A percentile compares a stretch with the other conserved stretches of the same genome.
These are phyloP conservation scores for Mactra quadrangularis DNA, from an alignment of 1,140 invertebrate genomes.

Conservation along the genomic window DNA sequence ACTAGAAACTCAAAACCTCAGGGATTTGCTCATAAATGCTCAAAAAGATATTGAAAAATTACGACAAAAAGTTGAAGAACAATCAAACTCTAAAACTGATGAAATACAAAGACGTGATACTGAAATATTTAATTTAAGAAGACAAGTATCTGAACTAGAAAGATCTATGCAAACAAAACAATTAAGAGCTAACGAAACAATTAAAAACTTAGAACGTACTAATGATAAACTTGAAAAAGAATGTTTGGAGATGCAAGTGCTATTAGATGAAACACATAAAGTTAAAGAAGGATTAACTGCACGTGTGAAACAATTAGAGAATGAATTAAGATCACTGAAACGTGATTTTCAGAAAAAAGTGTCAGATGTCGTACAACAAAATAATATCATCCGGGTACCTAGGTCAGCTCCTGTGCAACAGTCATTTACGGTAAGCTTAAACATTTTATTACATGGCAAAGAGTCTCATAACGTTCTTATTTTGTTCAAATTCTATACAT, in stretches of 20 bases:
- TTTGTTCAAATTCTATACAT: too few species aligned
- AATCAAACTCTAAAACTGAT: constrained; percentile 71
- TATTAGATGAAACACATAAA: constrained; percentile 76
- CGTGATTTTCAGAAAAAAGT: constrained; percentile 75
- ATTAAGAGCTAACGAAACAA: constrained; percentile 67
- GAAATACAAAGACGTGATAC: constrained; percentile 73
- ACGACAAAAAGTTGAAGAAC: constrained; percentile 72
- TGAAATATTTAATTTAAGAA: constrained; percentile 73
- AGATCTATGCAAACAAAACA: constrained; percentile 67
- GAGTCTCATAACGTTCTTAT: too few species aligned
- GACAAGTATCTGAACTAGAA: constrained; percentile 69
- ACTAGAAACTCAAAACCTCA: constrained; percentile 77
- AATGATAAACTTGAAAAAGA: constrained; percentile 75
- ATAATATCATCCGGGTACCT: constrained; percentile 14
- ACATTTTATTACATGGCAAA: too few species aligned
- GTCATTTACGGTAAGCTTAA: constrained; percentile 9
- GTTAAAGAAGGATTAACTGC: constrained; percentile 69
- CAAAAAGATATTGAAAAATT: constrained; percentile 81
- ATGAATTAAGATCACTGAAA: constrained; percentile 74
- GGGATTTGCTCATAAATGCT: constrained; percentile 80
- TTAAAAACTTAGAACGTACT: constrained; percentile 71
- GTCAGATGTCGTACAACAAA: constrained; percentile 70
- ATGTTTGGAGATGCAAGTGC: constrained; percentile 71
- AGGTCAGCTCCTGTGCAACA: constrained; percentile 35
- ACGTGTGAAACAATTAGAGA: constrained; percentile 76